phyloP scores from a whole-genome alignment of 2,888 invertebrate genomes.

The Pristionchus arcanus region DNA sequence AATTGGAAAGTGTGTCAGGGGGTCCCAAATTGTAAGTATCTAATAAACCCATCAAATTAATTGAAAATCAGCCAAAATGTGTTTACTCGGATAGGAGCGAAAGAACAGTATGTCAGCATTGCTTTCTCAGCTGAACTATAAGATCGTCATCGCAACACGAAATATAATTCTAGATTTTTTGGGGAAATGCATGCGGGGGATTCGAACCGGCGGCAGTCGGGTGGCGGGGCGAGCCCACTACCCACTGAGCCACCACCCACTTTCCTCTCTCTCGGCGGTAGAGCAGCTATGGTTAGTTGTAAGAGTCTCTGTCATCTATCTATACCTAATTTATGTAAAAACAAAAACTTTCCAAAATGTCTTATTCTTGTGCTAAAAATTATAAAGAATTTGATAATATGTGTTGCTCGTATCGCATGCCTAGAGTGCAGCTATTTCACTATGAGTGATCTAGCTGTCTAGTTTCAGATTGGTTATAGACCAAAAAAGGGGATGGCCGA shows the following conservation, averaged over 20 bases:
- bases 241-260: background rate
- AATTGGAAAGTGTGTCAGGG: background rate
- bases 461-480: conserved; percentile 32
- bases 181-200: background rate
- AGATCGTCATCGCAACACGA: conserved; percentile 11
- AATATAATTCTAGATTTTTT: background rate
- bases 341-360: no score
- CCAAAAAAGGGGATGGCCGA: background rate
- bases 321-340: background rate
- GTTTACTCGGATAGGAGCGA: conserved; percentile 47
- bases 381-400: no score
- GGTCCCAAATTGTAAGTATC: background rate
- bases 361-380: no score
- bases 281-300: background rate
- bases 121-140: conserved; percentile 36
- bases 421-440: background rate
- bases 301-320: background rate
- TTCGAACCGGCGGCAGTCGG: background rate
- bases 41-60: background rate
- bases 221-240: background rate
- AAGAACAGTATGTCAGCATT: conserved; percentile 46
- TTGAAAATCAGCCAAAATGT: conserved; percentile 9
- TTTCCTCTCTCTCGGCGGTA: background rate
- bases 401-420: background rate
- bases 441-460: background rate